Evolutionary conservation across 2,113 vertebrate species (phyloP).

Genomic region (Notarius quadriscutis): DNA sequence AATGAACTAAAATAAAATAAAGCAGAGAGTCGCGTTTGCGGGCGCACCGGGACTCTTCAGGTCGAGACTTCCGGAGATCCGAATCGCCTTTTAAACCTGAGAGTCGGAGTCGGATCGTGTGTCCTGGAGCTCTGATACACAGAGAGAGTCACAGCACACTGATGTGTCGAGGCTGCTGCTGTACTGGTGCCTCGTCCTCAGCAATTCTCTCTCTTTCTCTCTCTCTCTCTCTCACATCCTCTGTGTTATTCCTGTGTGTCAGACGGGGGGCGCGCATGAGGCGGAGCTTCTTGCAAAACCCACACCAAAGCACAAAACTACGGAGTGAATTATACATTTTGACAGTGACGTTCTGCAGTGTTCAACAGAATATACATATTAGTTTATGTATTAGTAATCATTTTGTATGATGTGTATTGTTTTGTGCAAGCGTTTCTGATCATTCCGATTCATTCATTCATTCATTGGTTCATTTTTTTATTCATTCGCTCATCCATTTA

Average conservation of each 20-base stretch:
- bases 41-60: conserved; percentile 60
- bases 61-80: conserved; percentile 64
- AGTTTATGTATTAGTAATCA: not conserved
- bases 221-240: conserved; percentile 49
- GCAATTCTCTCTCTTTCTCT: conserved; percentile 56
- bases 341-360: not conserved
- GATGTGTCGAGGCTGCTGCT: conserved; percentile 59
- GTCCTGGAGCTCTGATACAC: conserved; percentile 60
- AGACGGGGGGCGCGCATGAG: conserved; percentile 68
- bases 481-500: not conserved
- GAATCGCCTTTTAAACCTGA: conserved; percentile 60
- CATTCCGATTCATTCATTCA: not conserved
- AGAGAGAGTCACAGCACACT: conserved; percentile 54
- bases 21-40: conserved; percentile 58
- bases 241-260: conserved; percentile 64
- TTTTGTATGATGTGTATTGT: not conserved
- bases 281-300: conserved; percentile 41
- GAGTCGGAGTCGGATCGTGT: conserved; percentile 57
- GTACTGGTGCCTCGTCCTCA: conserved; percentile 51
- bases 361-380: not conserved
- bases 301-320: not conserved
- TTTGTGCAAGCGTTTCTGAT: not conserved
- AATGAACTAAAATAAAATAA: not conserved
- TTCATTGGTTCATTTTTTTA: not conserved
- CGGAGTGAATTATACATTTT: not conserved